Evolutionary conservation across 2,797 vertebrate genomes (phyloP), one percentile per base, ranked within the genome.

Genomic region (Acropternis orthonyx): DNA sequence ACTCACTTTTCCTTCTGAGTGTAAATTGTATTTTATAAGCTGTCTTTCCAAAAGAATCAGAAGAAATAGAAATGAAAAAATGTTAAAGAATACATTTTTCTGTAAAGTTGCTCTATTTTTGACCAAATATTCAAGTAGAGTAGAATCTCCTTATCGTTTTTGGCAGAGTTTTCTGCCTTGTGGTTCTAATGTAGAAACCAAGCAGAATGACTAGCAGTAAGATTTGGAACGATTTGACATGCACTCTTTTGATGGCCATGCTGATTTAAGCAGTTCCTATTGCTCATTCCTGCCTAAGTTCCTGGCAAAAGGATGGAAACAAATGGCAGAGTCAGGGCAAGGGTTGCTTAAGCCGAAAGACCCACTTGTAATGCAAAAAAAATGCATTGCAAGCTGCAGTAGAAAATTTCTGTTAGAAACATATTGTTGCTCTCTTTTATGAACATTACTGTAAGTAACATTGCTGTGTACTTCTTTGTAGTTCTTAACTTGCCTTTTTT

Each of bases 191-290:
- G 58, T 52, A 46, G 84, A 82, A 94, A 59, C 30, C 1, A 9
- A 88, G 66, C 48, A 84, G 58, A 90, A 84, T 0, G 1, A 61
- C 58, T 83, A 67, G 65, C 27, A 56, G 34, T 88, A 80, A 92
- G 88, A 65, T 88, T 49, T 77, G 79, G 39, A 43, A 68, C 78
- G 43, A 93, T 96, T 95, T 88, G 88, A 66, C 75, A 94, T 63
- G 73, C 76, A 44, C 79, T 89, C 68, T 85, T 93, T 66, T 84
- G 82, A 92, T 83, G 69, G 92, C 92, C 72, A 69, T 81, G 86
- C 77, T 81, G 88, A 91, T 95, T 96, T 94, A 95, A 94, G 88
- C 56, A 74, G 72, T 77, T 92, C 79, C 71, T 92, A 46, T 94
- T 95, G 91, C 82, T 97, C 76, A 90, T 90, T 97, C 62, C 66